Conservation (phyloP, 1,140 invertebrate genomes). For the Drusus annulatus region DNA sequence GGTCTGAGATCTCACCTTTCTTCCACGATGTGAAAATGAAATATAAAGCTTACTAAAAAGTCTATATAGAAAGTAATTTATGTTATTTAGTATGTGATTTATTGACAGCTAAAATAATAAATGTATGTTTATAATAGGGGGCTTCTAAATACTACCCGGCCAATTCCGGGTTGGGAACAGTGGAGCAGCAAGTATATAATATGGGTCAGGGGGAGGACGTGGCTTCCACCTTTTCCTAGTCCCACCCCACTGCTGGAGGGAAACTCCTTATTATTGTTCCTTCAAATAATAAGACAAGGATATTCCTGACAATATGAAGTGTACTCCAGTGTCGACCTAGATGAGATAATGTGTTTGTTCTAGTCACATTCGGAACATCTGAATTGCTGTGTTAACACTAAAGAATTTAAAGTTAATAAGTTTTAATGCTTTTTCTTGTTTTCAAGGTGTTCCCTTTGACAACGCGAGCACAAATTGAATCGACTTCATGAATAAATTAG, state of each 20-base stretch:
- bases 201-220: neutral
- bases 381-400: slow-evolving; percentile 15
- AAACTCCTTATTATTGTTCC: slow-evolving; percentile 21
- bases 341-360: slow-evolving; percentile 22
- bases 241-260: too few relatives aligned
- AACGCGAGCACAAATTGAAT: neutral
- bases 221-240: neutral
- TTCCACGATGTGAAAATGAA: too few relatives aligned
- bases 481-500: too few relatives aligned
- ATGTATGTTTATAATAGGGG: too few relatives aligned
- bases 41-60: too few relatives aligned
- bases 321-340: neutral
- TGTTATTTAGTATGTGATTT: too few relatives aligned
- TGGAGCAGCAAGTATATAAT: too few relatives aligned
- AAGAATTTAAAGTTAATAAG: slow-evolving; percentile 16
- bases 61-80: too few relatives aligned
- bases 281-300: slow-evolving; percentile 24
- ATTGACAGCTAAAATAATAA: too few relatives aligned
- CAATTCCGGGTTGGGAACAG: too few relatives aligned
- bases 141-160: too few relatives aligned
- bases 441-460: neutral
- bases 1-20: too few relatives aligned
- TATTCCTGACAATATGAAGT: slow-evolving; percentile 5
- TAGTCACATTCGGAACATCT: slow-evolving; percentile 19
- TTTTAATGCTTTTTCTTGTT: slow-evolving; percentile 24